Percentiles rank a stretch among this genome's conserved stretches.
These are phyloP conservation scores for Busseola fusca DNA, from an alignment of 2,888 invertebrate species.

Conservation along the genomic window DNA sequence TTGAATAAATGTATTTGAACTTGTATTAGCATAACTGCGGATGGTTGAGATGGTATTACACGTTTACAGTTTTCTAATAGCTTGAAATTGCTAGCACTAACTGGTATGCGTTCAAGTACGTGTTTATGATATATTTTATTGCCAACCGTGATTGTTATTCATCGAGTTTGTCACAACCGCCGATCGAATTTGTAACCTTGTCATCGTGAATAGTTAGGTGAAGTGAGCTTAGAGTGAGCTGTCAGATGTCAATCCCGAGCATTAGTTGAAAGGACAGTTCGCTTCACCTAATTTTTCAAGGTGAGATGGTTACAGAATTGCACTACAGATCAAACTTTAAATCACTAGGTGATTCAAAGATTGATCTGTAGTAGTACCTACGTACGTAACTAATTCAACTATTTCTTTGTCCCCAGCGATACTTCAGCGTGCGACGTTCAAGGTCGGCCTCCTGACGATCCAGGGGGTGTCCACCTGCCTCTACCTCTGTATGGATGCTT, in stretches of 20 bases:
- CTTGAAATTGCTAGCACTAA: background rate
- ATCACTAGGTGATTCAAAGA: no score
- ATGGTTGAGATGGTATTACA: conserved; percentile 23
- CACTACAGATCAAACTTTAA: no score
- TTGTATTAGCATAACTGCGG: conserved; percentile 37
- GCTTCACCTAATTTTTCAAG: no score
- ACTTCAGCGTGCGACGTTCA: conserved; percentile 87
- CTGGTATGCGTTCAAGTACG: background rate
- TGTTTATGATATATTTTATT: conserved; percentile 1
- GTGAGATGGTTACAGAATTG: no score
- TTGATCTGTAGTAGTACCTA: no score
- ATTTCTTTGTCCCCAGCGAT: conserved; percentile 76
- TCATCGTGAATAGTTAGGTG: no score
- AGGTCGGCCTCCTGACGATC: conserved; percentile 95
- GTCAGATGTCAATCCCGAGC: no score
- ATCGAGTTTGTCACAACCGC: background rate
- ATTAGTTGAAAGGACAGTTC: no score
- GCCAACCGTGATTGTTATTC: background rate
- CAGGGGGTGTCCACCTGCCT: conserved; percentile 96
- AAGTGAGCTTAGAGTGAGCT: no score
- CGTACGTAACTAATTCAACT: background rate
- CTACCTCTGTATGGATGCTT: conserved; percentile 96
- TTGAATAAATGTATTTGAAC: conserved; percentile 37
- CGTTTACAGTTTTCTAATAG: conserved; percentile 6
- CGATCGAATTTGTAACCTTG: no score